Evolutionary conservation across 1,140 invertebrate species (phyloP).

Genomic region (Leptoteleia sp.): DNA sequence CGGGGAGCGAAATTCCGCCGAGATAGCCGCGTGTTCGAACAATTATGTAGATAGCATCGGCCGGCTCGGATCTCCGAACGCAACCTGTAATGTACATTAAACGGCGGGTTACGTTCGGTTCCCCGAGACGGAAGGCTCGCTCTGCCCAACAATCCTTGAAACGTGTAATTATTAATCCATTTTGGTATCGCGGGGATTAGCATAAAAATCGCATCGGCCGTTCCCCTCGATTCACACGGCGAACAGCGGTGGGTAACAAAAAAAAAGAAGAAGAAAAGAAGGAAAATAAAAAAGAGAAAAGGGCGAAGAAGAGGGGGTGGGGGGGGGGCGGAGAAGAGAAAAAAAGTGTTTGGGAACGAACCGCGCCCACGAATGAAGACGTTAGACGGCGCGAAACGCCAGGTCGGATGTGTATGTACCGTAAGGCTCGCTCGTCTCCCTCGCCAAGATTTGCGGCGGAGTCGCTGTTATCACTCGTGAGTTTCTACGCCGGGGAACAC

Average conservation of each 20-base stretch:
- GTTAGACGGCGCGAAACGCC: conserved; percentile 27
- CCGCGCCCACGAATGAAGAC: conserved; percentile 66
- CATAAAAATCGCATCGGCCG: conserved; percentile 7
- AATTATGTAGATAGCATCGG: conserved; percentile 18
- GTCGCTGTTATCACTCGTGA: conserved; percentile 56
- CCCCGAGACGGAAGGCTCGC: too few relatives aligned
- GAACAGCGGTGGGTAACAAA: not conserved
- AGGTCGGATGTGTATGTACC: conserved; percentile 62
- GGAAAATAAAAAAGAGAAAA: too few relatives aligned
- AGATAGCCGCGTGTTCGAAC: conserved; percentile 29
- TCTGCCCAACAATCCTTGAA: too few relatives aligned
- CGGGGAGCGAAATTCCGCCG: conserved; percentile 7
- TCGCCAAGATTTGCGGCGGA: conserved; percentile 37
- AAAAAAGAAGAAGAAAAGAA: too few relatives aligned
- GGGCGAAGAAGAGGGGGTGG: too few relatives aligned
- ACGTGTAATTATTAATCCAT: conserved; percentile 49
- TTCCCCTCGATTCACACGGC: conserved; percentile 1
- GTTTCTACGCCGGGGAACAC: conserved; percentile 50
- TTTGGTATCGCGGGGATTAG: conserved; percentile 47
- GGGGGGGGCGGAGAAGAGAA: too few relatives aligned
- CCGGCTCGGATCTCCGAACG: conserved; percentile 6
- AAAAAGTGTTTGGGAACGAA: conserved; percentile 19
- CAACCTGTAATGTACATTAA: conserved; percentile 7
- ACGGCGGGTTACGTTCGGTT: conserved; percentile 7
- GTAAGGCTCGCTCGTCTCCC: conserved; percentile 48